Evolutionary conservation across 2,797 vertebrate species (phyloP), one percentile per base, ranked within the genome.

Genomic region (Rhinoraja longicauda): DNA sequence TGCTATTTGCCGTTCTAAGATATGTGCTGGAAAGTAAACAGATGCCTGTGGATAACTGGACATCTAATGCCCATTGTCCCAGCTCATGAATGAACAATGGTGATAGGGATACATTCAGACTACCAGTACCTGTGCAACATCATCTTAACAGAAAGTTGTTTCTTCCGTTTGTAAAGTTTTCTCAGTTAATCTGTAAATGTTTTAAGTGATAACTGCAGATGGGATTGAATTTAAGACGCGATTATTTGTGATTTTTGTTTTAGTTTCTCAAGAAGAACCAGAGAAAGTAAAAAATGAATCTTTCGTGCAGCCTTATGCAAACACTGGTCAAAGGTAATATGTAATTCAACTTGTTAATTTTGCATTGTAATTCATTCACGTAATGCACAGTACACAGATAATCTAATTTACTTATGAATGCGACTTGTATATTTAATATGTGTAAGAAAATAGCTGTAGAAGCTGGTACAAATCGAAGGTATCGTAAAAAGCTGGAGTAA

Each of bases 321-420:
- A 95, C 93, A 95, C 93, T 73, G 95, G 95, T 95, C 93, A 95
- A 93, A 95, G 95, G 98, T 98, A 95, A 96, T 96, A 94, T 8
- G 17, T 75, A 29, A 93, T n/a, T 93, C 82, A 45, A 93, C 93
- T 82, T 0, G 3, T 67, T 67, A 21, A 67, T 21, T 88, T 21
- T 36, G n/a, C 19, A 10, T 67, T 88, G n/a, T 36, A 67, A 32
- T 36, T 13, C 64, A 88, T 9, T 10, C 17, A 77, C 13, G 21
- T n/a, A 32, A 64, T 64, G 19, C 59, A 86, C 13, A 1, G 13
- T 86, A n/a, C 62, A 29, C 59, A 86, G 32, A n/a, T 62, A 1
- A 17, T 29, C 57, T 17, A 19, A 21, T 13, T 32, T 86, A 57
- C 26, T 4, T 10, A 26, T 84, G 8, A 59, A 29, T 84, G 10